These are phyloP conservation scores for Palythoa caribaeorum DNA, from an alignment of 92 coral and sea anemone genomes.

Conservation along the genomic window DNA sequence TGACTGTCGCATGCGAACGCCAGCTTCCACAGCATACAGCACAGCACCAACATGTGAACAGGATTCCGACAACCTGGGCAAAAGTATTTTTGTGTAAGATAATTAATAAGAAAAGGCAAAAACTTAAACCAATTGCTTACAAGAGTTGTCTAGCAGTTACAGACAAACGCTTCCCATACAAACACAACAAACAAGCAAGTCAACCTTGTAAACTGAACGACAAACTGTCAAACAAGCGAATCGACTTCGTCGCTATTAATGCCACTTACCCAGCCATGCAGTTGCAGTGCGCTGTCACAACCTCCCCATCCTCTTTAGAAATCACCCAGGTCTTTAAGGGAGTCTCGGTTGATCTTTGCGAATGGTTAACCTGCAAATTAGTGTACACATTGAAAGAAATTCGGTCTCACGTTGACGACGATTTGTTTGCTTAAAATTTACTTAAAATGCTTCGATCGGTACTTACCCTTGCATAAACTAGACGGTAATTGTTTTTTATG, in stretches of 20 bases:
- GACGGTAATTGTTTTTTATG: conserved; percentile 26
- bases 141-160: conserved; percentile 16
- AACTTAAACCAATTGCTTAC: conserved; percentile 8
- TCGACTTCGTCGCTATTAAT: conserved; percentile 17
- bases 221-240: conserved; percentile 14
- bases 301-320: conserved; percentile 12
- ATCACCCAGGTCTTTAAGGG: conserved; percentile 23
- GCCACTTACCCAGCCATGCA: conserved; percentile 20
- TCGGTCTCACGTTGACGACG: neutral
- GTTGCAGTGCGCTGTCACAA: conserved; percentile 21
- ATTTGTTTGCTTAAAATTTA: conserved; percentile 16
- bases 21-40: conserved; percentile 47
- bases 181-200: neutral
- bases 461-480: conserved; percentile 27
- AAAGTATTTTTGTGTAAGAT: conserved; percentile 15
- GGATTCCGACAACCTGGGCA: conserved; percentile 37
- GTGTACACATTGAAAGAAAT: conserved; percentile 16
- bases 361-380: conserved; percentile 23
- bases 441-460: conserved; percentile 17
- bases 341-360: conserved; percentile 15
- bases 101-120: neutral
- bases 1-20: conserved; percentile 48
- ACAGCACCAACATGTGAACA: conserved; percentile 55
- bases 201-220: conserved; percentile 16
- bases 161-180: conserved; percentile 25